Base-by-base conservation (phyloP, 2,797 vertebrate genomes). In the Siniperca scherzeri region DNA sequence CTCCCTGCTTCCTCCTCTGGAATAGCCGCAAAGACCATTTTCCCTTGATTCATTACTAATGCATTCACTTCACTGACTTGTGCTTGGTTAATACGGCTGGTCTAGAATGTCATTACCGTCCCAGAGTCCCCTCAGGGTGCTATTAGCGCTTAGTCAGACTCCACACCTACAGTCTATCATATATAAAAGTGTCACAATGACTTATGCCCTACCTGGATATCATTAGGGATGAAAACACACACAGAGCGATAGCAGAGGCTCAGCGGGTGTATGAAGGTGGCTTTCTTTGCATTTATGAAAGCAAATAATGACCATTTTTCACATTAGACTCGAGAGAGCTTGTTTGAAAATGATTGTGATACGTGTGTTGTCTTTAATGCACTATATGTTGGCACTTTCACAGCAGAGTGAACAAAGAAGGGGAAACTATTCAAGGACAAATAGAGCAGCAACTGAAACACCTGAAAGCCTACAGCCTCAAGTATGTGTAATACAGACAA, bases 161-260 rank as follows among this genome's bases (percentile, higher is more conserved):
- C 71, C 72, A 73, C 89, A 89, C 84, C 72, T 71, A 86, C 83
- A 78, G 84, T 84, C 68, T 62, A 80, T 88, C 82, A 84, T 90
- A 69, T 86, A 89, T 88, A 91, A 94, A 94, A 85, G 84, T 94
- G 91, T 90, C 93, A 90, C 33, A 16, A 38, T 86, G 92, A 94
- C 86, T 87, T 91, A 89, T 76, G 65, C 44, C 42, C 76, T 80
- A 94, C 90, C 93, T 95, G 94, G 92, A 92, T 85, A 67, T 88
- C 83, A 91, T 95, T 91, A 91, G 38, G 75, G 80, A 81, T 68
- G 59, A 87, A 93, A 91, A 89, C 69, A 81, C 69, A 79, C 46
- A 81, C 55, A 61, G 46, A 75, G 61, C 55, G 42, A 80, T 16
- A 53, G 9, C 70, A 75, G 21, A 66, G 36, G 36, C 21, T 3